These are phyloP conservation scores for Callithrix jacchus DNA, from an alignment of 2,113 vertebrate species.

Conservation along the genomic window DNA sequence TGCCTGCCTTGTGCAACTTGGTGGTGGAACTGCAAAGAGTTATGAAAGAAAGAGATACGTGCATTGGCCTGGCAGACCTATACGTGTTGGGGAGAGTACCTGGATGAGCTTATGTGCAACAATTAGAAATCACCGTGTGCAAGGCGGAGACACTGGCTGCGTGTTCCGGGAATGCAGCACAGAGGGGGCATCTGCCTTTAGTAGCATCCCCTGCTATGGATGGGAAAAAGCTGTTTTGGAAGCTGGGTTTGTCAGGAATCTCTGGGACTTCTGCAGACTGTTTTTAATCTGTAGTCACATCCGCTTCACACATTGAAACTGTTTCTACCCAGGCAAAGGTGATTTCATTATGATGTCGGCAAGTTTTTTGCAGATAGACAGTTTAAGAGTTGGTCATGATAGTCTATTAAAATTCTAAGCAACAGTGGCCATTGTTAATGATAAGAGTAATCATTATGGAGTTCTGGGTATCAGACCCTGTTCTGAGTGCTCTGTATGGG, in stretches of 20 bases:
- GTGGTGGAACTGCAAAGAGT: neutral
- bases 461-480: neutral
- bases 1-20: neutral
- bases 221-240: neutral
- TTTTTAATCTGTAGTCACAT: neutral
- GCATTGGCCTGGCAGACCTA: neutral
- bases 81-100: neutral
- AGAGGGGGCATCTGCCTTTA: neutral
- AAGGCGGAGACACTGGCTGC: accelerated
- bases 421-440: neutral
- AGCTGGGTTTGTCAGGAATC: neutral
- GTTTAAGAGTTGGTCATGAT: neutral
- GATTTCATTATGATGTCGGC: neutral
- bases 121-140: neutral
- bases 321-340: neutral
- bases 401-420: neutral
- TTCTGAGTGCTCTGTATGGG: too few species aligned
- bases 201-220: neutral
- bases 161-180: neutral
- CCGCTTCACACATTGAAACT: neutral
- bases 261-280: neutral
- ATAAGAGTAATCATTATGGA: neutral
- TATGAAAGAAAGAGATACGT: neutral
- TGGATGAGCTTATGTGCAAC: neutral
- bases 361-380: neutral